Evolutionary conservation across 2,797 vertebrate species (phyloP), one percentile per base, ranked within the genome.

Genomic region (Coreius guichenoti): DNA sequence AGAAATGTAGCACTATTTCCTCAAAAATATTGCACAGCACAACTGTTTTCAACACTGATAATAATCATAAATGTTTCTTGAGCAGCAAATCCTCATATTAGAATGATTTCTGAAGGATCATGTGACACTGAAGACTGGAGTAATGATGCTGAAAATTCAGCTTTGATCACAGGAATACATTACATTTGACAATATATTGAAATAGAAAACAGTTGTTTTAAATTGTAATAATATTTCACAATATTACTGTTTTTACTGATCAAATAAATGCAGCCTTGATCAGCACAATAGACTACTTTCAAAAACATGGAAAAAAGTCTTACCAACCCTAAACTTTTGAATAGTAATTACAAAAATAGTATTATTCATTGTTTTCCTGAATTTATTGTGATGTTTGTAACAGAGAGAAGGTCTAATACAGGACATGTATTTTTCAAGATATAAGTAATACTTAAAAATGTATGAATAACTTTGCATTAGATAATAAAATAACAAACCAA

Each of bases 141-240:
- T n/a, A n/a, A n/a, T n/a, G n/a, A 67, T 33, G 65, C 76, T 78
- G 14, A n/a, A 77, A 39, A 39, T 36, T 69, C n/a, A n/a, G n/a
- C n/a, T n/a, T n/a, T n/a, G n/a, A n/a, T n/a, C n/a, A n/a, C n/a
- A n/a, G n/a, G n/a, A n/a, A n/a, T n/a, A n/a, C n/a, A n/a, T n/a
- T n/a, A n/a, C n/a, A n/a, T n/a, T n/a, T n/a, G n/a, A n/a, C n/a
- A n/a, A n/a, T n/a, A n/a, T n/a, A 43, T 1, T 23, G 9, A 39
- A 39, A n/a, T 3, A 70, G 19, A 43, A 70, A 43, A 12, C 36
- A n/a, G 0, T n/a, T 7, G 3, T 43, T 70, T 6, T 13, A 3
- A 13, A 70, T 43, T n/a, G 2, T 39, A 43, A 43, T n/a, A 14
- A n/a, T n/a, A 43, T 70, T 70, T 69, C 9, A 70, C 21, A 43